A percentile compares a stretch with the other conserved stretches of the same genome.
phyloP scores from a whole-genome alignment of 2,797 vertebrate species.

The Oryzias dopingdopingensis region DNA sequence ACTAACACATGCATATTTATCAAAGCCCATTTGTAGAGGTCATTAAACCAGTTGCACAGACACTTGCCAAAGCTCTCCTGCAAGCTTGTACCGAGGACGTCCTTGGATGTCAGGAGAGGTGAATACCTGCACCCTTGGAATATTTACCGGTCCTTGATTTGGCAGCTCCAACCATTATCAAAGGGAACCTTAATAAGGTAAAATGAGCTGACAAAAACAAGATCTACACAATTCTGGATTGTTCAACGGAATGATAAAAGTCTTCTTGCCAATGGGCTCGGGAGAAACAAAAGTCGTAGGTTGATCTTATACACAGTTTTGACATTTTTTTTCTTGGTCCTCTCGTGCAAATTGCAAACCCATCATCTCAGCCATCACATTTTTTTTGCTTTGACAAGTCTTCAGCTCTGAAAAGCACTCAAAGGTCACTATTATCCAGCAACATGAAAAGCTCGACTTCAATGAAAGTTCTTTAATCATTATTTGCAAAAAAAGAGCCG shows the following conservation, averaged over 20 bases:
- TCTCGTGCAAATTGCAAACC: constrained; percentile 56
- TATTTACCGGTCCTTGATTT: constrained; percentile 43
- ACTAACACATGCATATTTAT: constrained; percentile 65
- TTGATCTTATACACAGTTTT: constrained; percentile 26
- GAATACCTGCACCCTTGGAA: constrained; percentile 51
- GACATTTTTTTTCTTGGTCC: constrained; percentile 23
- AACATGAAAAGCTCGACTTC: constrained; percentile 50
- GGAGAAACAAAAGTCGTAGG: constrained; percentile 6
- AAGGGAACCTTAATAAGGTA: constrained; percentile 43
- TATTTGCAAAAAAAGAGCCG: constrained; percentile 47
- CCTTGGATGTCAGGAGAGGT: constrained; percentile 57
- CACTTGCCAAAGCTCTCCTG: constrained; percentile 13
- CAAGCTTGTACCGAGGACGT: constrained; percentile 31
- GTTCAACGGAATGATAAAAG: constrained; percentile 15
- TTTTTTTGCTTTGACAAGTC: constrained; percentile 64
- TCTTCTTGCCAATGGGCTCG: constrained; percentile 2
- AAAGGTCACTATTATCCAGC: constrained; percentile 55
- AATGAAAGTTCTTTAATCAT: constrained; percentile 63
- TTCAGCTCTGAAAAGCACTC: constrained; percentile 64
- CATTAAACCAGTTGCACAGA: constrained; percentile 24
- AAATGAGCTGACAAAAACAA: constrained; percentile 45
- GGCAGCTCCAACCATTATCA: constrained; percentile 52
- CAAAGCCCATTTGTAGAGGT: constrained; percentile 42
- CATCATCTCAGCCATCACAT: constrained; percentile 55
- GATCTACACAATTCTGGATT: constrained; percentile 13